phyloP scores from a whole-genome alignment of 2,113 vertebrate species.

The Erythrolamprus reginae region DNA sequence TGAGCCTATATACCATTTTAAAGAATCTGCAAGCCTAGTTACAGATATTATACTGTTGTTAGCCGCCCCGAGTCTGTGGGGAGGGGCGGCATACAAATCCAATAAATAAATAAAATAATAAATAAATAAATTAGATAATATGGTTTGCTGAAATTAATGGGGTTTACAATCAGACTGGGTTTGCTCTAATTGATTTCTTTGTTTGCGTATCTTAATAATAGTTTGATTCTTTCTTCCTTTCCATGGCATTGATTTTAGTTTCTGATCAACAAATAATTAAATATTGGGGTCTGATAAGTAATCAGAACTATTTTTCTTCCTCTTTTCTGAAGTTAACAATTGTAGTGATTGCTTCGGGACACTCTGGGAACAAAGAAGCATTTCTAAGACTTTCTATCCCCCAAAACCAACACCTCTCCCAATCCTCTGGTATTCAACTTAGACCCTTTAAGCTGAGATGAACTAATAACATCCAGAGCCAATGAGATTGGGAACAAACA shows the following conservation, averaged over 20 bases:
- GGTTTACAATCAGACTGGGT: not conserved
- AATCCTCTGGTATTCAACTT: constrained; percentile 54
- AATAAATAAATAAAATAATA: no score
- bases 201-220: constrained; percentile 34
- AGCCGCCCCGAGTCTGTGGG: no score
- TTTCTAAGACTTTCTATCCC: constrained; percentile 59
- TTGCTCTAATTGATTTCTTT: constrained; percentile 42
- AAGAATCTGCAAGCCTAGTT: not conserved
- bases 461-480: constrained; percentile 68
- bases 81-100: no score
- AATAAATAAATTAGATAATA: no score
- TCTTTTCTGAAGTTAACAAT: constrained; percentile 60
- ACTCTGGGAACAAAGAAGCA: constrained; percentile 69
- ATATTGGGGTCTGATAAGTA: constrained; percentile 57
- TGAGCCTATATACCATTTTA: not conserved
- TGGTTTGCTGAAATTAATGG: not conserved
- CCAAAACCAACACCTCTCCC: constrained; percentile 16
- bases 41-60: no score
- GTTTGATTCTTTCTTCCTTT: constrained; percentile 38
- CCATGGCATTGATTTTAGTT: constrained; percentile 48
- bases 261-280: constrained; percentile 58
- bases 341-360: constrained; percentile 67
- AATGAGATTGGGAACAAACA: constrained; percentile 72
- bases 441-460: constrained; percentile 68
- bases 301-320: constrained; percentile 53